Base-by-base conservation (phyloP, 2,888 invertebrate species). In the Biston betularia region DNA sequence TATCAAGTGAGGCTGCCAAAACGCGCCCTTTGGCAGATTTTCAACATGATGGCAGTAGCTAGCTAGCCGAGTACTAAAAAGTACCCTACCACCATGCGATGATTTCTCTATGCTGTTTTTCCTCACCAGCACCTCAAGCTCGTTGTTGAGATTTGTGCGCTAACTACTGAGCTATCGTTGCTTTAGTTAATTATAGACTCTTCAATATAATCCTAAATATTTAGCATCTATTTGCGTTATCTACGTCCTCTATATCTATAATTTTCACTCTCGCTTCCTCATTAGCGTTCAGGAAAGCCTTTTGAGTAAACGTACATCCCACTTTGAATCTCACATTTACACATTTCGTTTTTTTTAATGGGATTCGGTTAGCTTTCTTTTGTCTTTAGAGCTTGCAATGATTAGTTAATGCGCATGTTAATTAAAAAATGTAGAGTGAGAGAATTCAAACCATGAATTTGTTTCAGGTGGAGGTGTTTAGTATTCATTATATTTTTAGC, bases 221-320 rank as follows among this genome's bases (percentile, higher is more conserved):
- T 3, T 24, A 24, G 24, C 38, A 0, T 24, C 11, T 11, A 11
- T 24, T 45, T 56, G 40, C 49, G n/a, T 33, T 48, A 49, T 58
- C 42, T 49, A 58, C 49, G 9, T 24, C 38, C 3, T 40, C 1
- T n/a, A 33, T 40, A n/a, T 40, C 42, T 40, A 11, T 11, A 49
- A 49, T 42, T 40, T 48, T 63, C 82, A 83, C 86, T 83, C 82
- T 82, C 82, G 80, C 83, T 78, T 80, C 84, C 86, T 87, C 88
- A 87, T 89, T 88, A 89, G 87, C 74, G 85, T 75, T 73, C 62
- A 79, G 79, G 69, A 69, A 75, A 84, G 76, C 81, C 81, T 84
- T 87, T 87, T 84, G 80, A 87, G 81, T 81, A 79, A 77, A 81
- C 80, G 79, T 78, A 82, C 85, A 85, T 86, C 85, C 78, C 83